A percentile compares a stretch with the other conserved stretches of the same genome.
Evolutionary conservation across 2,888 invertebrate species (phyloP).

Genomic region (Reticulitermes lucifugus): DNA sequence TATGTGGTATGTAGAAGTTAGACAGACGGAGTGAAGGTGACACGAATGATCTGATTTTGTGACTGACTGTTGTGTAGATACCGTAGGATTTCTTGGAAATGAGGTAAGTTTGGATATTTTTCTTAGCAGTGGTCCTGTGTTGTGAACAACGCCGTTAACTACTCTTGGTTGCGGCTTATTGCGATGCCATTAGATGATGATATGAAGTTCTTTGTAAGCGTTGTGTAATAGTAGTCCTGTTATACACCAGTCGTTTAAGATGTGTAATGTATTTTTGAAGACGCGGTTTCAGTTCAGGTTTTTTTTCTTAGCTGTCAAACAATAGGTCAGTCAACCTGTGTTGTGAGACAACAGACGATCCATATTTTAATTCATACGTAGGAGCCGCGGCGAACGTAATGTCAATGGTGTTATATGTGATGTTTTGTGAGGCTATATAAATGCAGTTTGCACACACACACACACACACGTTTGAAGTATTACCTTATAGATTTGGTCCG

Average conservation of each 20-base stretch:
- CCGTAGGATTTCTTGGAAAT: slow-evolving; percentile 34
- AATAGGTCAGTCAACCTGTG: slow-evolving; percentile 39
- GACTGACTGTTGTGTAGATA: slow-evolving; percentile 11
- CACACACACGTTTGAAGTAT: no score
- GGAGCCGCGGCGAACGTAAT: no score
- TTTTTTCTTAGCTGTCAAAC: slow-evolving; percentile 21
- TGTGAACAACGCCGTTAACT: not conserved
- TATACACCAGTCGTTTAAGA: not conserved
- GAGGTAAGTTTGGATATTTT: slow-evolving; percentile 30
- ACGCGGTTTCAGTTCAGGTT: not conserved
- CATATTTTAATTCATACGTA: no score
- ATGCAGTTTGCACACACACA: no score
- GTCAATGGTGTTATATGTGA: no score
- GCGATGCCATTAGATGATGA: not conserved
- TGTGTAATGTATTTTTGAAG: not conserved
- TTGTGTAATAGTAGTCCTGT: not conserved
- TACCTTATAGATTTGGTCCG: no score
- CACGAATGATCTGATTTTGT: slow-evolving; percentile 40
- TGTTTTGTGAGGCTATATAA: no score
- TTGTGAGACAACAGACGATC: not conserved
- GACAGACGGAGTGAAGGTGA: not conserved
- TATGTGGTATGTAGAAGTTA: slow-evolving; percentile 23
- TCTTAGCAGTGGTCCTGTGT: slow-evolving; percentile 37
- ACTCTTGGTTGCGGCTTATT: not conserved
- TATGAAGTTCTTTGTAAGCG: not conserved